A percentile compares a stretch with the other conserved stretches of the same genome.
Conservation (phyloP, 2,888 invertebrate species). For the Hydrotaea cyrtoneurina region DNA sequence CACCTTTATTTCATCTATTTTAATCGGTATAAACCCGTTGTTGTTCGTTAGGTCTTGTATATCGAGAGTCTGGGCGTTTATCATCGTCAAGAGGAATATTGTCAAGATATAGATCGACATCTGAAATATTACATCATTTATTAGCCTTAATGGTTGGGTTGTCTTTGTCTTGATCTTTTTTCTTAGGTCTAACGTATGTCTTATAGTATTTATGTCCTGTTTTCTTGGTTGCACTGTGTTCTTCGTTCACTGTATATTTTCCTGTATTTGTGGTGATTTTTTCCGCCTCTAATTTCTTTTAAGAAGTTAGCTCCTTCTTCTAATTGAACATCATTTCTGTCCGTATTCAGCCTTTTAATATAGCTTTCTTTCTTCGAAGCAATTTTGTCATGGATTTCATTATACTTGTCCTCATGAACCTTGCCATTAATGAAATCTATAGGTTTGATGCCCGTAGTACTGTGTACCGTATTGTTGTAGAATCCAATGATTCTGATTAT, state of each 20-base stretch:
- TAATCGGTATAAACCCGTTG: conserved; percentile 62
- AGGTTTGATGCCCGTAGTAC: conserved; percentile 57
- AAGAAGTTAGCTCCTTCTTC: conserved; percentile 53
- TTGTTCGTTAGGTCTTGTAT: conserved; percentile 61
- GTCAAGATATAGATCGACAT: conserved; percentile 22
- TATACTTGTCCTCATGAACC: conserved; percentile 56
- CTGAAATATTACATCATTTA: conserved; percentile 67
- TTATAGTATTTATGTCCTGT: too few species aligned
- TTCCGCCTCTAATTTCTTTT: conserved; percentile 58
- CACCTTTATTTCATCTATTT: conserved; percentile 49
- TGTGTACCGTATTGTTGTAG: conserved; percentile 67
- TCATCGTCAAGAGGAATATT: conserved; percentile 32
- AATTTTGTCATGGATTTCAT: conserved; percentile 54
- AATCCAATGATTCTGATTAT: conserved; percentile 63
- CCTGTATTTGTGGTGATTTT: conserved; percentile 66
- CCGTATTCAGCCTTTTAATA: conserved; percentile 55
- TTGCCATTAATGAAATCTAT: conserved; percentile 67
- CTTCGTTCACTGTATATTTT: conserved; percentile 62
- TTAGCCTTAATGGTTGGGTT: too few species aligned
- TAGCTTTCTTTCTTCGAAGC: conserved; percentile 54
- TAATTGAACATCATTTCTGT: conserved; percentile 46
- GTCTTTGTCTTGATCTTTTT: too few species aligned
- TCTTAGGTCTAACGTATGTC: too few species aligned
- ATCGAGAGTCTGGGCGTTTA: conserved; percentile 54
- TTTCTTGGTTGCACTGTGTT: conserved; percentile 51